A percentile compares a stretch with the other conserved stretches of the same genome.
These are phyloP conservation scores for Tyria jacobaeae DNA, from an alignment of 2,888 invertebrate species.

Conservation along the genomic window DNA sequence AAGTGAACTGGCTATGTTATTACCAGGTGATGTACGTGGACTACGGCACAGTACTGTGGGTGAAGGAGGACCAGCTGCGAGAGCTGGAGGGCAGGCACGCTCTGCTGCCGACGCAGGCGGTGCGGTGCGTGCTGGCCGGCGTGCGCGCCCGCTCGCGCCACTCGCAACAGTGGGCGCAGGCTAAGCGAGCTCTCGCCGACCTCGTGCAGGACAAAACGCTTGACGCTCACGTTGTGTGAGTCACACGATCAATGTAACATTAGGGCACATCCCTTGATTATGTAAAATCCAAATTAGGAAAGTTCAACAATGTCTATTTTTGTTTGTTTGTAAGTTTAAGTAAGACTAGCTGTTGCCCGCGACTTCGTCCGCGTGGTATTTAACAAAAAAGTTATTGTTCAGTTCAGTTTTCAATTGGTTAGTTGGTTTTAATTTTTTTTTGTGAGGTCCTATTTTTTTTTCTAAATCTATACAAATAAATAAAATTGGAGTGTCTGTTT, in stretches of 20 bases:
- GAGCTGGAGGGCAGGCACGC: constrained; percentile 83
- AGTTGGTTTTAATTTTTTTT: no score
- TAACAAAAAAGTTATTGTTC: no score
- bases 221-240: constrained; percentile 69
- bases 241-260: constrained; percentile 17
- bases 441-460: no score
- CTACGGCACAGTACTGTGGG: constrained; percentile 88
- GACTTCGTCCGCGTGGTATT: no score
- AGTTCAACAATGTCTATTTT: no score
- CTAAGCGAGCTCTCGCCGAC: constrained; percentile 52
- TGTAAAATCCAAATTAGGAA: no score
- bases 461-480: no score
- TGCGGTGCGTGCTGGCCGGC: constrained; percentile 81
- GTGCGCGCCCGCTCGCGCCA: constrained; percentile 62
- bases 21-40: constrained; percentile 88
- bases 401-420: no score
- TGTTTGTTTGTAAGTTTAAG: no score
- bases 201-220: constrained; percentile 55
- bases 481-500: no score
- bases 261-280: no score
- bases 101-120: constrained; percentile 85
- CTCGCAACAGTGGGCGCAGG: constrained; percentile 62
- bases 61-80: constrained; percentile 83
- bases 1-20: neutral
- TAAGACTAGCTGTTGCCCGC: no score